Evolutionary conservation across 2,888 invertebrate species (phyloP), one percentile per base, ranked within the genome.

Genomic region (Conchocele bisecta): DNA sequence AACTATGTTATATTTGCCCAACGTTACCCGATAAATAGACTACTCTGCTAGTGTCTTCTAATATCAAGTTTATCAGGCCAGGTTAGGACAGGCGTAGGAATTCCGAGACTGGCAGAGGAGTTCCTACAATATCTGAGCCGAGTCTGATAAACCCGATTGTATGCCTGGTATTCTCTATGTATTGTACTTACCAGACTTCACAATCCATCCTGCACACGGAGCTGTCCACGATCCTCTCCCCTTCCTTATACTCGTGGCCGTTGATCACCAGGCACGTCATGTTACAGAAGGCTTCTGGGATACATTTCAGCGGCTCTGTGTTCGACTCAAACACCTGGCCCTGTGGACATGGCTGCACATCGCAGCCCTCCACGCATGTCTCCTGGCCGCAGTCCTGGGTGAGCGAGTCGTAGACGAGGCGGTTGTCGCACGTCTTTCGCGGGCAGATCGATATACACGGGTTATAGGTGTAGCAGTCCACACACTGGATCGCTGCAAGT

Each of bases 381-480:
- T 86, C 84, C 53, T 85, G 74, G 6, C 81, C 75, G 42, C 93
- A 93, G 81, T 93, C 92, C 60, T 93, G 92, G 48, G 94, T 93
- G 9, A 94, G 89, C 35, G 94, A 93, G 5, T 92, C 92, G 85
- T 94, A 94, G 2, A 85, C 72, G 9, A 94, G 93, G 13, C 91
- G 82, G 88, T 96, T 96, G 82, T 97, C 96, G 86, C 97, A 97
- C 0, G 96, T 96, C 89, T 95, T 95, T 13, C 93, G 92, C 0
- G 97, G 96, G 83, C 97, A 97, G 2, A 96, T 93, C 0, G 95
- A 93, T 17, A 97, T 93, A 87, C 97, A 97, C 0, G 96, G 93
- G 72, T 94, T 94, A 92, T 97, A 97, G 60, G 93, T 93, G 0
- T 95, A 94, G 82, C 96, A 96, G 82, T 95, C 94, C 88, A 96